Evolutionary conservation across 2,888 invertebrate species (phyloP), one percentile per base, ranked within the genome.

Genomic region (Panopea generosa): DNA sequence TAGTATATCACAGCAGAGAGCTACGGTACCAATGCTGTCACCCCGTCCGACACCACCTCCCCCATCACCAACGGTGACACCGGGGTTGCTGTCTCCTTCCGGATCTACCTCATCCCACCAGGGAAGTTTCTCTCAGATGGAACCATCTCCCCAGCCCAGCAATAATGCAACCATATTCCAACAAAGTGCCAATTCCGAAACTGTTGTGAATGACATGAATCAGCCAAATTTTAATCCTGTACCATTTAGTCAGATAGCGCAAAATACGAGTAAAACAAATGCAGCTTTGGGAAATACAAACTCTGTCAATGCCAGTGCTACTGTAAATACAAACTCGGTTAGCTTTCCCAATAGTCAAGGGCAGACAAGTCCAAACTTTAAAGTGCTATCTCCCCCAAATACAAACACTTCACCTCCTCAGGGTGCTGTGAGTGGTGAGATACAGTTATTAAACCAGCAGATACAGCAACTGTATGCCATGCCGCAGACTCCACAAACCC

Each of bases 401-500:
- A 50, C 45, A 18, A 50, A 72, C 9, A 73, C 62, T 7, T 63
- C 57, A 7, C 60, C 69, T 2, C 52, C 62, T 57, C 78, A 77
- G n/a, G 82, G 82, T 26, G 81, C 82, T 62, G 69, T 83, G 1
- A 83, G 83, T 53, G 61, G 84, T 49, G 89, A 90, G 67, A 84
- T 89, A 20, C 87, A 88, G 50, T 77, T 84, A 33, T 78, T 91
- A 14, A 90, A 89, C 63, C 88, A 89, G 63, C 90, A 91, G 81
- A 84, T 91, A 16, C 86, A 88, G 67, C 90, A 90, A 78, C 75
- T 90, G 49, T 88, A 87, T 71, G 86, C 77, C 77, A 87, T 90
- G 85, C 90, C 89, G 6, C 90, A 90, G 70, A 88, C 84, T 4
- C 90, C 89, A 57, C 88, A 90, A 72, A 86, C 87, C 11, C 91